These are phyloP conservation scores for Micronisus gabar DNA, from an alignment of 2,113 vertebrate species.

Conservation along the genomic window DNA sequence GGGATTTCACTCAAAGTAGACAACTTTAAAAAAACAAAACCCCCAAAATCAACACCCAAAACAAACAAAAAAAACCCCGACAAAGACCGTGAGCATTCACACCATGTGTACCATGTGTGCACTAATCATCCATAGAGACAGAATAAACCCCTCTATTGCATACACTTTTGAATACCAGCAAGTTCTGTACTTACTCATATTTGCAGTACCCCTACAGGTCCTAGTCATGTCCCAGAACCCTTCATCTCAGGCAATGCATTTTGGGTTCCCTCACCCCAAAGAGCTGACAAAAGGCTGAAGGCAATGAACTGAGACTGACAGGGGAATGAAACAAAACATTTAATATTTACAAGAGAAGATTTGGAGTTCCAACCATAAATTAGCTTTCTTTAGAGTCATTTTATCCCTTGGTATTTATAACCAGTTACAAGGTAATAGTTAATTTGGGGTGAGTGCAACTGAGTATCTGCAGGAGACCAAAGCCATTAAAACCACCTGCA, in stretches of 20 bases:
- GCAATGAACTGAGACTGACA: neutral
- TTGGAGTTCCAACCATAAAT: neutral
- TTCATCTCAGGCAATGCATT: neutral
- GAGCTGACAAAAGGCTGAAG: neutral
- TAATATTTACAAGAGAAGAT: neutral
- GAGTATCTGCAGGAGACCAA: neutral
- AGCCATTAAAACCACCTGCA: conserved; percentile 7
- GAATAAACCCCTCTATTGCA: neutral
- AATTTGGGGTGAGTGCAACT: neutral
- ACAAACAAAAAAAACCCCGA: too few relatives aligned
- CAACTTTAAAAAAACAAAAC: neutral
- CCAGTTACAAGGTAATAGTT: neutral
- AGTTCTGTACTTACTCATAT: neutral
- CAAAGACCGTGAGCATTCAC: neutral
- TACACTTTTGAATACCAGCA: neutral
- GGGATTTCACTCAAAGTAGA: neutral
- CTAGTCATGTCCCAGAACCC: neutral
- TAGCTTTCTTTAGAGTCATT: neutral
- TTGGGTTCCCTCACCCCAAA: neutral
- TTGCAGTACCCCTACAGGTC: neutral
- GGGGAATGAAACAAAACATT: neutral
- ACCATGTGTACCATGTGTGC: neutral
- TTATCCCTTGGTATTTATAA: conserved; percentile 8
- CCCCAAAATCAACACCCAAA: too few relatives aligned
- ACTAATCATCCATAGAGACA: neutral